Evolutionary conservation across 2,797 vertebrate species (phyloP), one percentile per base, ranked within the genome.

Genomic region (Uromys caudimaculatus): DNA sequence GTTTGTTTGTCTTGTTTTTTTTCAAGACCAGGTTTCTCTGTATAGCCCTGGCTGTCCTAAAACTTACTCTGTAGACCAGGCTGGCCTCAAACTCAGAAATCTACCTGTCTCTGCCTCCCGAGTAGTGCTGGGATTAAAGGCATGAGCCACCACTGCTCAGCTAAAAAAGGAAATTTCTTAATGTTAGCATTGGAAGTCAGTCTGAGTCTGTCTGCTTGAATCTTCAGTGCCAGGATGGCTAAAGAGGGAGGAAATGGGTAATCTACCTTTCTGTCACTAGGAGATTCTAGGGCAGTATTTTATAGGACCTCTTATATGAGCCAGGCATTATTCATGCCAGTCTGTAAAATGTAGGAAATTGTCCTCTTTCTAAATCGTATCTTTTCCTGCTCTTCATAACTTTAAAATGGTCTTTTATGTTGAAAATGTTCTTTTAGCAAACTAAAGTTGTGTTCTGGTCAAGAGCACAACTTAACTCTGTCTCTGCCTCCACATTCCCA

Each of bases 381-480:
- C 41, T 47, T 92, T 97, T 86, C 44, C 56, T 24, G 83, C 38
- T 95, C 32, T 95, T 94, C 56, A 75, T 94, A 92, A 96, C 29
- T 93, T 97, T 86, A 97, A 95, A 96, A 84, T 50, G 58, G 44
- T 94, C 81, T 95, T 96, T 94, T 85, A 96, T 92, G 78, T 93
- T 86, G 78, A 96, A 95, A 96, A 97, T 47, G 95, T 93, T 91
- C 82, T 96, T 97, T 97, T 92, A 93, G 92, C 92, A 67, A 97
- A 91, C 84, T 93, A 77, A 97, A 97, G 94, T 96, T 95, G 84
- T 95, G 95, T 90, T 95, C 54, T 94, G 75, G 58, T 93, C 78
- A 97, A 90, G 89, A 95, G 69, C 85, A 93, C 94, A 91, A 95
- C 87, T 64, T 94, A 97, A 91, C 87, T 92, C 35, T 87, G 12